phyloP scores from a whole-genome alignment of 2,888 invertebrate species.

The Eupithecia inturbata region DNA sequence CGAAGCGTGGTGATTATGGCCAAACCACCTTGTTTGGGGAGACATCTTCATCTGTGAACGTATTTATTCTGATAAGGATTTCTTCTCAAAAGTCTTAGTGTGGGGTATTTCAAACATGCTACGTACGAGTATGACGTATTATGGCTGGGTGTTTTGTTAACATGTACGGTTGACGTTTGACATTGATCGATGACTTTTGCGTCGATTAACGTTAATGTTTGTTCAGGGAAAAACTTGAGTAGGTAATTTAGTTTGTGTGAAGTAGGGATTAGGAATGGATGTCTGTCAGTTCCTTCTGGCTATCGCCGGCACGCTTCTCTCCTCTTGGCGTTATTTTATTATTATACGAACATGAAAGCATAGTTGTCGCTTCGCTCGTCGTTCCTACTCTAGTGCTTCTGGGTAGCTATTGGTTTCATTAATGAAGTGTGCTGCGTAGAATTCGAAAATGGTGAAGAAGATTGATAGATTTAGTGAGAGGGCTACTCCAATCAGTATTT shows the following conservation, averaged over 20 bases:
- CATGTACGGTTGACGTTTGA: not conserved
- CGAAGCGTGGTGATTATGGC: no score
- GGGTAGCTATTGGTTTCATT: not conserved
- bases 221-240: not conserved
- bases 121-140: no score
- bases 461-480: not conserved
- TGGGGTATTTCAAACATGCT: no score
- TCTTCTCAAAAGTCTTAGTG: no score
- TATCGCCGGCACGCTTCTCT: not conserved
- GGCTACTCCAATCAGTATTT: no score
- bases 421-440: not conserved
- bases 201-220: not conserved
- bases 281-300: not conserved
- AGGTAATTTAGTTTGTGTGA: not conserved
- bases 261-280: not conserved
- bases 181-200: conserved; percentile 1
- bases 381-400: not conserved
- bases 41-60: no score
- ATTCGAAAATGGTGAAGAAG: no score
- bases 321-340: not conserved
- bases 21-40: no score
- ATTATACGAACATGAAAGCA: not conserved
- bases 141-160: no score
- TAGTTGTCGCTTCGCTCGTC: not conserved
- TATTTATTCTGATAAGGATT: no score